A percentile compares a stretch with the other conserved stretches of the same genome.
These are phyloP conservation scores for Eulemur macaco DNA, from an alignment of 2,113 vertebrate genomes.

Conservation along the genomic window DNA sequence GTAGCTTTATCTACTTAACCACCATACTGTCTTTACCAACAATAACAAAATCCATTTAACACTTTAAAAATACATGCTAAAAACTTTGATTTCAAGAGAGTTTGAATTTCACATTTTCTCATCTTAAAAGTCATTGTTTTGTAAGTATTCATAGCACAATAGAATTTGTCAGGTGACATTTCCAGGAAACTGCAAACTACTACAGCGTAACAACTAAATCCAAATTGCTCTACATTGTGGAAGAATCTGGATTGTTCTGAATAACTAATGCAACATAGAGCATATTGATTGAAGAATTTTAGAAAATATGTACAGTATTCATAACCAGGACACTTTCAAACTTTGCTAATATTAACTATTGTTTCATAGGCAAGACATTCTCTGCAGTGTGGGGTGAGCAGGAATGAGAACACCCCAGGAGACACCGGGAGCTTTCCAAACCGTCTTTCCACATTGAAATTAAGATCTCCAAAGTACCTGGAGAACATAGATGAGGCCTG, in stretches of 20 bases:
- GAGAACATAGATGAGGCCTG: not conserved
- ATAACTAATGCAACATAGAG: not conserved
- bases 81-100: not conserved
- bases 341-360: not conserved
- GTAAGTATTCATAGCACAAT: conserved; percentile 65
- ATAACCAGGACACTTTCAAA: not conserved
- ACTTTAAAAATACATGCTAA: not conserved
- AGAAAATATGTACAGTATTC: not conserved
- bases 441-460: not conserved
- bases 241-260: not conserved
- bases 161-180: conserved; percentile 33
- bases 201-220: not conserved
- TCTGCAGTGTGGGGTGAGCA: not conserved
- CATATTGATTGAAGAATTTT: not conserved
- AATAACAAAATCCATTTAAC: not conserved
- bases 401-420: not conserved
- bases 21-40: not conserved
- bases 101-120: conserved; percentile 11
- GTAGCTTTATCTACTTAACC: not conserved
- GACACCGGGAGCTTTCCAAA: not conserved
- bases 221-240: not conserved
- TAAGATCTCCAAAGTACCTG: not conserved
- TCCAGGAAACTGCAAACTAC: conserved; percentile 42
- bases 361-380: not conserved
- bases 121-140: conserved; percentile 44